Evolutionary conservation across 2,113 vertebrate genomes (phyloP), one percentile per base, ranked within the genome.

Genomic region (Hemiprocne comata): DNA sequence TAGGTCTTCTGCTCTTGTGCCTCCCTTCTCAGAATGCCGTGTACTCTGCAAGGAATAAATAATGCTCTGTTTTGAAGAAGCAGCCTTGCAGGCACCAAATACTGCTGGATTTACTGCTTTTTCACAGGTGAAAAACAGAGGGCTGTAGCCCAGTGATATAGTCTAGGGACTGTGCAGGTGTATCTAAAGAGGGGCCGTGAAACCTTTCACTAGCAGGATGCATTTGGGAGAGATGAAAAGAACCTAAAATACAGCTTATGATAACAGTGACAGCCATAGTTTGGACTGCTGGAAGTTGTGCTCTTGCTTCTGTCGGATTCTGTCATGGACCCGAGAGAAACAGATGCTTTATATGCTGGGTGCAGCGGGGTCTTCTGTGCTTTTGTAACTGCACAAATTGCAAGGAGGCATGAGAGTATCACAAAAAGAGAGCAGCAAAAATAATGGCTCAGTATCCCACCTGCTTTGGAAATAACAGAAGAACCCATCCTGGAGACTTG

Each of bases 21-120:
- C 57, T 93, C 25, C 23, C 40, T 84, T 90, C 48, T 93, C 61
- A 53, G 53, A 85, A 72, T 78, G 51, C 54, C 92, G 25, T 65
- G 57, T 88, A 72, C 60, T 83, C 55, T 81, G 72, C 61, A 88
- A 92, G 94, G 69, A 96, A 97, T 96, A 96, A 90, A 90, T 93
- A 90, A 96, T 92, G 70, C 3, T 57, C 23, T 74, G n/a, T 89
- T 93, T 94, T 92, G 93, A 96, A 92, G 83, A 57, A 90, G 54
- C 2, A 11, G 72, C 88, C 80, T 94, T 90, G 33, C 85, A 89
- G 79, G 79, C 1, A 0, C 53, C 50, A 87, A 81, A 57, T 84
- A 89, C 6, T 2, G 12, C 76, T 93, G 46, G 50, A 72, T 82
- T 91, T 61, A 15, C 25, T 85, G 62, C 24, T 94, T 91, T 89